Percentiles rank a stretch among this genome's conserved stretches.
These are phyloP conservation scores for Limnephilus marmoratus DNA, from an alignment of 2,888 invertebrate species.

Conservation along the genomic window DNA sequence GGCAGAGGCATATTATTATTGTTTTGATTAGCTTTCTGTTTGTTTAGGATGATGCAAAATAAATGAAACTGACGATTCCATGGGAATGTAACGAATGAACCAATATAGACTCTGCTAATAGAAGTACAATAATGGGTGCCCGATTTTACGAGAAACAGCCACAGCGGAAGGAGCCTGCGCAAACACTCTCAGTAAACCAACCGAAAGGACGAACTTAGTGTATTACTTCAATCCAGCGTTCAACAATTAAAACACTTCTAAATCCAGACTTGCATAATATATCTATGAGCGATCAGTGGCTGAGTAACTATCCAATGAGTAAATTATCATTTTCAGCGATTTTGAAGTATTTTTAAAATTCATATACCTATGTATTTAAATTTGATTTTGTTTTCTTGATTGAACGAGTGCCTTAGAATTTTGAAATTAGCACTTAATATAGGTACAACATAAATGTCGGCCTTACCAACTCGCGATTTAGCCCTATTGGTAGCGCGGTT, in stretches of 20 bases:
- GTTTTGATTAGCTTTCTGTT: conserved; percentile 45
- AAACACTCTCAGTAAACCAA: neutral
- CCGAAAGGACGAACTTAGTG: neutral
- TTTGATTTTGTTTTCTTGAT: no score
- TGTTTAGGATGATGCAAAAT: conserved; percentile 40
- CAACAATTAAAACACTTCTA: neutral
- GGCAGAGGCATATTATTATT: conserved; percentile 42
- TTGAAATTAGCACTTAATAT: no score
- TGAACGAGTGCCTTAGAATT: no score
- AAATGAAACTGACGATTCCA: neutral
- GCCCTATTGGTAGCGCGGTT: no score
- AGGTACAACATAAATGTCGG: no score
- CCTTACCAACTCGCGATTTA: no score
- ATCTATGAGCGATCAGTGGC: no score
- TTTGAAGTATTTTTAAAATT: no score
- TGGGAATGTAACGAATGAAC: conserved; percentile 5
- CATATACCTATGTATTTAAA: no score
- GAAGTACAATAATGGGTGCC: neutral
- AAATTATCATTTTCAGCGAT: no score
- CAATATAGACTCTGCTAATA: conserved; percentile 1
- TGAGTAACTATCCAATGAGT: no score
- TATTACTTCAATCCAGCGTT: neutral
- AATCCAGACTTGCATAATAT: no score
- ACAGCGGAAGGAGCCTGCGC: neutral
- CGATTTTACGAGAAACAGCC: neutral